Base-by-base conservation (phyloP, 2,797 vertebrate genomes). In the Lithobates pipiens region DNA sequence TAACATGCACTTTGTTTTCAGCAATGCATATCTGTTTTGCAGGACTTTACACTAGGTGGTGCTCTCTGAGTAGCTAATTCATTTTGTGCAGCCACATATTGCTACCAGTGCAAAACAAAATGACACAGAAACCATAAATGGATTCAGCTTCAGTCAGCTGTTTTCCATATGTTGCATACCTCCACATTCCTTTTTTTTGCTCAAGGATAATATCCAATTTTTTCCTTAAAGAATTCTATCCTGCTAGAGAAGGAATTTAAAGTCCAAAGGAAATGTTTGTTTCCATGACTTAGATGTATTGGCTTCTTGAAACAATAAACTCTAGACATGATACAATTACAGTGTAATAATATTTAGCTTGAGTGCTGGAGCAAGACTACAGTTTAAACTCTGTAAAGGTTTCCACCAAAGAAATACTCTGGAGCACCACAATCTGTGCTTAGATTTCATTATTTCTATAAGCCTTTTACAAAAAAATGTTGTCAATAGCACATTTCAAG, bases 91-190 rank as follows among this genome's bases (percentile, higher is more conserved):
- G 21, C 44, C 50, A 63, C 39, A 32, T 82, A 36, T 34, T 72
- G 73, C 67, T 65, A 34, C 74, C 77, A n/a, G 39, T 54, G 13
- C 50, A 16, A 16, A 54, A 54, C 0, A 34, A 73, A 50, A 69
- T 27, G 39, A 13, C 34, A 76, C 32, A 32, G 18, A 65, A 7
- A 70, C 21, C 18, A 50, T 61, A 80, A 63, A 82, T 65, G 72
- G 25, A 39, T 46, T 72, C 63, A 82, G 73, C 50, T 21, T 74
- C 18, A n/a, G 27, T 81, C 73, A 82, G 85, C 85, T 82, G 79
- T 82, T 82, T 77, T 73, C 67, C 85, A 86, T 77, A 86, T 82
- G 85, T 63, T 77, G n/a, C 74, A 77, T 92, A 94, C 93, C 94
- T 94, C 94, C 88, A 76, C 39, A 77, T 70, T 82, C 69, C 34